Percentiles rank a stretch among this genome's conserved stretches.
phyloP scores from a whole-genome alignment of 2,797 vertebrate species.

The Eutrigla gurnardus region DNA sequence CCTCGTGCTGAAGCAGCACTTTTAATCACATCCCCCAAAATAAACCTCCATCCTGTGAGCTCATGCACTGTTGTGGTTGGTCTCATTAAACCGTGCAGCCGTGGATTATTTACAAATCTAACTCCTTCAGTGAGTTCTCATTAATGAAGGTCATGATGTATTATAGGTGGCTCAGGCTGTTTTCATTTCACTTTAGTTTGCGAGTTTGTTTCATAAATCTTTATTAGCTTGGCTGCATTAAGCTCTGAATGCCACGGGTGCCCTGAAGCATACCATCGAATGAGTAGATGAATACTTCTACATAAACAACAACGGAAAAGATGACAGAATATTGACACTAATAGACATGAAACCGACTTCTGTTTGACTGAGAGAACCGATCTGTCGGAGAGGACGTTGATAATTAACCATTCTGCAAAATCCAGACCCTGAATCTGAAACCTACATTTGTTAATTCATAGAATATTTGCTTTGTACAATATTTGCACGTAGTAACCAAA shows the following conservation, averaged over 20 bases:
- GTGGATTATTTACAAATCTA: slow-evolving; percentile 58
- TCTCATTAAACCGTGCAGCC: slow-evolving; percentile 63
- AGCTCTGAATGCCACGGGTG: slow-evolving; percentile 1
- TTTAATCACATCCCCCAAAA: slow-evolving; percentile 63
- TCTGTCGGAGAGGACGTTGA: background rate
- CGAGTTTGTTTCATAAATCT: slow-evolving; percentile 34
- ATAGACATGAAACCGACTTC: background rate
- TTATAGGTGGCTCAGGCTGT: slow-evolving; percentile 48
- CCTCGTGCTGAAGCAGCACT: slow-evolving; percentile 64
- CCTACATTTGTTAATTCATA: background rate
- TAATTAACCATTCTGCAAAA: background rate
- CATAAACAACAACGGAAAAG: background rate
- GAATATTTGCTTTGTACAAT: background rate
- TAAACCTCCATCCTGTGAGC: slow-evolving; percentile 64
- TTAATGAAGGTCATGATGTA: slow-evolving; percentile 60
- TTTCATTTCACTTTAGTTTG: slow-evolving; percentile 38
- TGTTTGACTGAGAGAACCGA: background rate
- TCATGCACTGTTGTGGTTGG: slow-evolving; percentile 59
- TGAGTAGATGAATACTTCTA: background rate
- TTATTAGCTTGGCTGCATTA: slow-evolving; percentile 36
- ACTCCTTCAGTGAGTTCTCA: slow-evolving; percentile 38
- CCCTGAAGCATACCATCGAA: background rate
- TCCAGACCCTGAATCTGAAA: background rate
- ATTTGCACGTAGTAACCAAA: background rate
- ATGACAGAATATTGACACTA: background rate